A percentile compares a stretch with the other conserved stretches of the same genome.
phyloP scores from a whole-genome alignment of 2,888 invertebrate genomes.

The Brenthis ino region DNA sequence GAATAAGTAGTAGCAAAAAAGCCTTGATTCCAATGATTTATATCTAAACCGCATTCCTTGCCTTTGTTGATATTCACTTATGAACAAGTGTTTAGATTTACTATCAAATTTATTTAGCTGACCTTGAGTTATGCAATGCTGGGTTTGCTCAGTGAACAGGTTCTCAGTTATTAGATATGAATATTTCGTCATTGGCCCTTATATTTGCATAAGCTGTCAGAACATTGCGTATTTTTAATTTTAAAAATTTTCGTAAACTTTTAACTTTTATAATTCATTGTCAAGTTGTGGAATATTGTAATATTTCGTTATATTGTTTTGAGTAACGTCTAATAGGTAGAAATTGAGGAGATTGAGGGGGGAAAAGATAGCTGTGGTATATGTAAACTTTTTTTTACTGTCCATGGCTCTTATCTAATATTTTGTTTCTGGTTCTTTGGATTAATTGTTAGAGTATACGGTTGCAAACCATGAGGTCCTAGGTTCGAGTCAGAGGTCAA shows the following conservation, averaged over 20 bases:
- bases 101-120: slow-evolving; percentile 26
- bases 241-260: background rate
- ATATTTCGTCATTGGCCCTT: slow-evolving; percentile 18
- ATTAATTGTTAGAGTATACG: too few relatives aligned
- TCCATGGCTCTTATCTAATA: too few relatives aligned
- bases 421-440: too few relatives aligned
- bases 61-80: slow-evolving; percentile 29
- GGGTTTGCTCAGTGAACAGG: slow-evolving; percentile 20
- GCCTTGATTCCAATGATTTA: slow-evolving; percentile 49
- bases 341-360: too few relatives aligned
- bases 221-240: background rate
- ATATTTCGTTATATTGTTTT: too few relatives aligned
- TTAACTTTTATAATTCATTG: too few relatives aligned
- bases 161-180: slow-evolving; percentile 21
- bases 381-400: too few relatives aligned
- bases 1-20: slow-evolving; percentile 49
- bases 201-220: background rate
- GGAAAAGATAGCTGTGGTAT: too few relatives aligned
- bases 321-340: too few relatives aligned
- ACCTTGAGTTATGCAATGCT: slow-evolving; percentile 13
- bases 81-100: slow-evolving; percentile 35
- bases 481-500: too few relatives aligned
- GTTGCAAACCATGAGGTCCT: too few relatives aligned
- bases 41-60: slow-evolving; percentile 46
- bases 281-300: too few relatives aligned